Evolutionary conservation across 2,113 vertebrate species (phyloP).

Genomic region (Lophius piscatorius): DNA sequence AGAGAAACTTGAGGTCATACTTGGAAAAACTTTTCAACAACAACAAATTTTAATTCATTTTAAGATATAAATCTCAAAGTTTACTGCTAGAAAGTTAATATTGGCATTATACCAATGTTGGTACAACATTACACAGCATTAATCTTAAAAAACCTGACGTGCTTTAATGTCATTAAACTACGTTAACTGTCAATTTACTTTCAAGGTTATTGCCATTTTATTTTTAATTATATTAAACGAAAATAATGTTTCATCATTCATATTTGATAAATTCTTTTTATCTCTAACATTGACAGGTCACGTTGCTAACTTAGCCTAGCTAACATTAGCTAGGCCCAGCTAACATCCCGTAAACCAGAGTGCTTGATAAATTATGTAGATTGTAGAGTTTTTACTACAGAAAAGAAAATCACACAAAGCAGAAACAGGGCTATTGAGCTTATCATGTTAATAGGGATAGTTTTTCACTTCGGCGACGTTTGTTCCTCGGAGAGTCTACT

Average conservation of each 20-base stretch:
- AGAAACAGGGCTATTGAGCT: accelerated
- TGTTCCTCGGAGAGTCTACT: accelerated
- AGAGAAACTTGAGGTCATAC: too few relatives aligned
- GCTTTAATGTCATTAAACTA: too few relatives aligned
- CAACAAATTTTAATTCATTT: too few relatives aligned
- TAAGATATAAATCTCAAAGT: too few relatives aligned
- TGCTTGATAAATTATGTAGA: constrained; percentile 6
- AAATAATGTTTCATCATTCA: too few relatives aligned
- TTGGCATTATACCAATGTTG: too few relatives aligned
- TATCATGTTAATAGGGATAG: accelerated
- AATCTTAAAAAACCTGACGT: too few relatives aligned
- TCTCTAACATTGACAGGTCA: constrained; percentile 32
- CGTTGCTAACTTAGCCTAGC: constrained; percentile 47
- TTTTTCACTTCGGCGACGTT: constrained; percentile 17
- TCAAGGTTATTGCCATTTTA: not conserved
- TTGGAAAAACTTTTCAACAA: too few relatives aligned
- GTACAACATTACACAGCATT: too few relatives aligned
- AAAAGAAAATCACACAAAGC: accelerated
- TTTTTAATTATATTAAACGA: too few relatives aligned
- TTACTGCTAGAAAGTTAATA: too few relatives aligned
- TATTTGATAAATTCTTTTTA: not conserved
- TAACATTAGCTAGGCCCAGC: constrained; percentile 53
- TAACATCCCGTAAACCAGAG: constrained; percentile 11
- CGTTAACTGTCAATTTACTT: not conserved
- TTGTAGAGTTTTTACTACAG: not conserved